These are phyloP conservation scores for Agriopis marginaria DNA, from an alignment of 2,888 invertebrate species.

Conservation along the genomic window DNA sequence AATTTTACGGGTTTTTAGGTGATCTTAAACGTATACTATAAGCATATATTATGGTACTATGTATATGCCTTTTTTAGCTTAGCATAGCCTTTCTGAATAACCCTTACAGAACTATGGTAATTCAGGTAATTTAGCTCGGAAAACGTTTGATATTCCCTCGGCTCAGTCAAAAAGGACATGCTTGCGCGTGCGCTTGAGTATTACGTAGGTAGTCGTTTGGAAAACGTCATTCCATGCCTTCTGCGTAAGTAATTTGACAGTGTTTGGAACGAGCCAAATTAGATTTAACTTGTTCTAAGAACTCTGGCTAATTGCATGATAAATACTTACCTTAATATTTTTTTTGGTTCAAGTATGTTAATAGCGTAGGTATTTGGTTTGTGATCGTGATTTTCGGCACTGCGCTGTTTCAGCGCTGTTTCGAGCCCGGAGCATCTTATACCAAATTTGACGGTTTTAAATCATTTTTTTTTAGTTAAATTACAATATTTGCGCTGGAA, in stretches of 20 bases:
- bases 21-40: no score
- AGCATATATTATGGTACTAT: no score
- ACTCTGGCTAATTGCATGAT: conserved; percentile 13
- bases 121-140: conserved; percentile 2
- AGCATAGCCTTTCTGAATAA: no score
- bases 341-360: not conserved
- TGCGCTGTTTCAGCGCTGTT: no score
- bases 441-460: no score
- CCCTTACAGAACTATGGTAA: conserved; percentile 15
- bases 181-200: conserved; percentile 24
- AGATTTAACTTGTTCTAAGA: conserved; percentile 12
- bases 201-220: not conserved
- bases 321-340: not conserved
- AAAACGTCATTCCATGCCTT: conserved; percentile 33
- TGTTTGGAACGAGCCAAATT: conserved; percentile 3
- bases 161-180: conserved; percentile 16
- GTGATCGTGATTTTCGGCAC: no score
- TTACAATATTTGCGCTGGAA: no score
- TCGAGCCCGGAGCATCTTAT: no score
- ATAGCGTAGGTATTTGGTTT: not conserved
- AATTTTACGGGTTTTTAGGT: no score
- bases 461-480: no score
- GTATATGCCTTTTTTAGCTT: no score
- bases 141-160: conserved; percentile 16
- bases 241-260: conserved; percentile 7